phyloP scores from a whole-genome alignment of 2,888 invertebrate genomes.

The Mechanitis messenoides region DNA sequence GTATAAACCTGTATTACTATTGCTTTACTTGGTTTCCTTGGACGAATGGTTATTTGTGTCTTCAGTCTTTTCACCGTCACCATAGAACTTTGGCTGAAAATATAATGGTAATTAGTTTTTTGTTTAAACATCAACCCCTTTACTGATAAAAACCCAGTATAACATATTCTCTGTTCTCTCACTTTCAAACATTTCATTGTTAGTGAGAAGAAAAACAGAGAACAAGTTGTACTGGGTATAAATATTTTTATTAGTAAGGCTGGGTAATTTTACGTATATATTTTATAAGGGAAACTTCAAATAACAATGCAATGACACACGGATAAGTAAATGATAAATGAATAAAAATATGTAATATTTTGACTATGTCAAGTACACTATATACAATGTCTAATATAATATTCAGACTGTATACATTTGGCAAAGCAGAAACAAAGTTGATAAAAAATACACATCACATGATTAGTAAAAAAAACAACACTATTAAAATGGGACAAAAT shows the following conservation, averaged over 20 bases:
- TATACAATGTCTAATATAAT: constrained; percentile 32
- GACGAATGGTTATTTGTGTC: constrained; percentile 74
- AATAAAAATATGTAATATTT: too few relatives aligned
- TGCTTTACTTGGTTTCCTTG: constrained; percentile 67
- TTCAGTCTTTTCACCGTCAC: constrained; percentile 79
- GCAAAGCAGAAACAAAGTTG: constrained; percentile 17
- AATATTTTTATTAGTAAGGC: too few relatives aligned
- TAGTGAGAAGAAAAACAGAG: too few relatives aligned
- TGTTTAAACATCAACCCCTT: too few relatives aligned
- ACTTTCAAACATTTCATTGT: too few relatives aligned
- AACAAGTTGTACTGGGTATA: too few relatives aligned
- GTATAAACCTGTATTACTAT: constrained; percentile 29
- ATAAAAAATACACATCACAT: constrained; percentile 20
- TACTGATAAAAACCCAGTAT: too few relatives aligned
- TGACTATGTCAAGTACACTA: background rate
- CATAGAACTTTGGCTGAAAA: constrained; percentile 80
- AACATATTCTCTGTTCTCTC: too few relatives aligned
- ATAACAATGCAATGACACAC: too few relatives aligned
- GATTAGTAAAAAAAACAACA: constrained; percentile 13
- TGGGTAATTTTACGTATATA: constrained; percentile 8
- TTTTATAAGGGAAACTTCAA: constrained; percentile 4
- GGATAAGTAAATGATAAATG: too few relatives aligned
- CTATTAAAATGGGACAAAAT: background rate
- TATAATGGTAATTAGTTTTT: constrained; percentile 20
- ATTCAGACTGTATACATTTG: background rate